Base-by-base conservation (phyloP, 2,113 vertebrate genomes). In the Tiliqua scincoides region DNA sequence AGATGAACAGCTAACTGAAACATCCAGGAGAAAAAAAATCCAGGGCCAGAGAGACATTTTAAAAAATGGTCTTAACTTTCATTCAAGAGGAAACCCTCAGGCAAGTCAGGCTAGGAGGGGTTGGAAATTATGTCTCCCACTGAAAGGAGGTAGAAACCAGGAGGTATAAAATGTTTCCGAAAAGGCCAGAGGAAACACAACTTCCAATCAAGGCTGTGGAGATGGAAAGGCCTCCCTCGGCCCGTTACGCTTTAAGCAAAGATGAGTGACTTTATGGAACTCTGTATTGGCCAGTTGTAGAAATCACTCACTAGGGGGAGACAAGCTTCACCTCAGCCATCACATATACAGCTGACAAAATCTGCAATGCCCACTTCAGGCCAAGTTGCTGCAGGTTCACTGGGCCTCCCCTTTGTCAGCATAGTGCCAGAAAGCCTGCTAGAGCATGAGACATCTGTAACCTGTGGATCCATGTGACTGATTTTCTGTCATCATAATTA, bases 81-180 rank as follows among this genome's bases (percentile, higher is more conserved):
- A 85, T 85, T 77, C 63, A 85, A 30, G 65, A 86, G 67, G 67
- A 83, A 83, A 78, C 63, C 43, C 67, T 63, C 18, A 63, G 57
- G 6, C 57, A 77, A 52, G 25, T 25, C 52, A 79, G 40, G 76
- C 52, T 54, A 79, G 76, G 25, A 83, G 48, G 68, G 21, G 27
- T 68, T 84, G 75, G 67, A 79, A 83, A 87, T 77, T 63, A 78
- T 63, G 40, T 32, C 35, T 37, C 67, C 32, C 30, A 12, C 3
- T 79, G 75, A 52, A 79, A 23, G 67, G 30, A 71, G 67, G 35
- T 20, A 79, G 84, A 63, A 84, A 84, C n/a, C 57, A 83, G 70
- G 71, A 87, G 65, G 77, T 9, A 88, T 35, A 79, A 78, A 63
- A 79, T 40, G 75, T 88, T 88, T 73, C 75, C 10, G 37, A 35